phyloP scores from a whole-genome alignment of 2,113 vertebrate species.

The Oreamnos americanus region DNA sequence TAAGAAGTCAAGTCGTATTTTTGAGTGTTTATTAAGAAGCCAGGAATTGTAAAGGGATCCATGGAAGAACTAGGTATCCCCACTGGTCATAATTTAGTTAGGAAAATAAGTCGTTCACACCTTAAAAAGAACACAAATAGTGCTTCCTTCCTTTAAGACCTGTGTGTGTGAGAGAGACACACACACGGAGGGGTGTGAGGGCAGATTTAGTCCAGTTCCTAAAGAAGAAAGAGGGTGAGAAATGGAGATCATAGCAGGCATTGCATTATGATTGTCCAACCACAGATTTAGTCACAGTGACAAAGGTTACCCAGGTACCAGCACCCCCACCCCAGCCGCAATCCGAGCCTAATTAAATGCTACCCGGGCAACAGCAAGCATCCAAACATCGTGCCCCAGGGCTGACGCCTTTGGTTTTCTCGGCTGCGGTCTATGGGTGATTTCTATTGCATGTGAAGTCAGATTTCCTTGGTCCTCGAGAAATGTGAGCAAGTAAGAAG shows the following conservation, averaged over 20 bases:
- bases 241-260: neutral
- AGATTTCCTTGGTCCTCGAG: conserved; percentile 23
- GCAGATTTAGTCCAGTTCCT: conserved; percentile 7
- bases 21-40: neutral
- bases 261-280: conserved; percentile 35
- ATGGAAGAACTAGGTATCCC: neutral
- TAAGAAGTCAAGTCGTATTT: neutral
- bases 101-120: neutral
- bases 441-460: conserved; percentile 54
- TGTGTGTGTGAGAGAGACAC: neutral
- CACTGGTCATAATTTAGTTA: neutral
- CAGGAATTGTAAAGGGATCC: neutral
- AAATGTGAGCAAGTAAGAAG: conserved; percentile 27
- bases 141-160: neutral
- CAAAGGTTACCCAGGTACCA: conserved; percentile 52
- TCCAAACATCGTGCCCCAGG: conserved; percentile 46
- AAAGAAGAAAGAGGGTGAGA: conserved; percentile 35
- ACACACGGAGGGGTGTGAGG: neutral
- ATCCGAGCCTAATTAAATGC: conserved; percentile 69
- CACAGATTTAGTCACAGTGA: conserved; percentile 43
- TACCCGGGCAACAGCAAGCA: conserved; percentile 68
- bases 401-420: conserved; percentile 65
- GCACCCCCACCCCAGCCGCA: conserved; percentile 52
- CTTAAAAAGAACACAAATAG: neutral
- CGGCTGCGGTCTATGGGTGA: neutral